phyloP scores from a whole-genome alignment of 2,797 vertebrate genomes.

The Argentina silus region DNA sequence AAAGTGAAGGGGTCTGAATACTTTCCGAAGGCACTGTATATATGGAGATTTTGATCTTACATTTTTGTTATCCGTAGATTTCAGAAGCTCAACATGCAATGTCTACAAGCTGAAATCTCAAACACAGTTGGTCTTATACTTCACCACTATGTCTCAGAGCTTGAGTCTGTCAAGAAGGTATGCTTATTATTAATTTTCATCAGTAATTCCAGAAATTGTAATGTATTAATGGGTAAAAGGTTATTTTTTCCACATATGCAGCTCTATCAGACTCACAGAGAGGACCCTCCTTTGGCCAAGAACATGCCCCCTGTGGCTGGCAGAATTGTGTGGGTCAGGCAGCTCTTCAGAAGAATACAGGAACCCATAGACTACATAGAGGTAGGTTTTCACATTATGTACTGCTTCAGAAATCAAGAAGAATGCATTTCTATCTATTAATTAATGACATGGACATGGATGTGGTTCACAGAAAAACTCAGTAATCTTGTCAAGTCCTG shows the following conservation, averaged over 20 bases:
- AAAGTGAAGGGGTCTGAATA: too few species aligned
- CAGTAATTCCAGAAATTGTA: background rate
- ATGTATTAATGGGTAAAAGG: background rate
- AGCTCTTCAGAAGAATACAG: constrained; percentile 81
- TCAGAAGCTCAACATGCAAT: constrained; percentile 76
- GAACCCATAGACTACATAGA: constrained; percentile 82
- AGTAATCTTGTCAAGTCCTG: constrained; percentile 74
- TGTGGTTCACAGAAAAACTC: constrained; percentile 73
- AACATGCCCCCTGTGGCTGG: constrained; percentile 83
- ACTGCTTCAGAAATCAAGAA: background rate
- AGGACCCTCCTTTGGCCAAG: constrained; percentile 76
- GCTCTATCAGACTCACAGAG: constrained; percentile 77
- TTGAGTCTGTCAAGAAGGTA: constrained; percentile 81
- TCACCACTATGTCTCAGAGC: constrained; percentile 76
- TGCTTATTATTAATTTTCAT: background rate
- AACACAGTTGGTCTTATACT: constrained; percentile 71
- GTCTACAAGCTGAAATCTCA: constrained; percentile 74
- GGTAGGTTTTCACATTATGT: constrained; percentile 65
- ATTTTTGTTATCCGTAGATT: constrained; percentile 48
- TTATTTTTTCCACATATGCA: constrained; percentile 33
- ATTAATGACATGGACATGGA: background rate
- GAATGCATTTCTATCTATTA: background rate
- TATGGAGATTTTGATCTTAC: constrained; percentile 15
- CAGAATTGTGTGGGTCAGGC: constrained; percentile 82
- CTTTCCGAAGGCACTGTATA: background rate